Base-by-base conservation (phyloP, 2,888 invertebrate genomes). In the Sesia bembeciformis region DNA sequence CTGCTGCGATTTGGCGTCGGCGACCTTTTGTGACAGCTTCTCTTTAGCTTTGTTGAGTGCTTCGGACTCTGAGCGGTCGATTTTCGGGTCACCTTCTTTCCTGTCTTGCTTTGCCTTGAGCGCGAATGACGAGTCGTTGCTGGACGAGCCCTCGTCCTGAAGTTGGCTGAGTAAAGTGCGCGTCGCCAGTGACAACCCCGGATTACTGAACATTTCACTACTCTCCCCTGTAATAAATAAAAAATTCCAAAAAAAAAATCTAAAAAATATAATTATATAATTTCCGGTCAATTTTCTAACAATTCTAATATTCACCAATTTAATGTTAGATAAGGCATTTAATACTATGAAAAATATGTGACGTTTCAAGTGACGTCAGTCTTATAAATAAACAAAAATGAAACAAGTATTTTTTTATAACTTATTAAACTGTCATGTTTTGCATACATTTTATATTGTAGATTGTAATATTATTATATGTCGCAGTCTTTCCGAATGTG, bases 131-230 rank as follows among this genome's bases (percentile, higher is more conserved):
- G 88, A 89, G 68, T 90, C 90, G 74, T 89, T 90, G 72, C 90
- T 90, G 46, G 90, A 90, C 40, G 89, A 89, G 49, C 88, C 89
- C 56, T 90, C 90, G 72, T 90, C 90, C 66, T 90, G 90, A 56
- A 90, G 79, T 66, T 90, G 90, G 66, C 90, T 90, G 58, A 90
- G 81, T 56, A 90, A 68, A 40, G 90, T 88, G 54, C 90, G 75
- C 68, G 87, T 82, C 57, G 89, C 83, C 57, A 83, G 77, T 58
- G 84, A 76, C 68, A 87, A 76, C 49, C 79, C 79, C 60, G 76
- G 73, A 69, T 72, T 80, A 69, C 72, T 80, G 76, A 76, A 87
- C 60, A 83, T 70, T 68, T 78, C 84, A 67, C 81, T 76, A 67
- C 78, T 73, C 66, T 84, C 87, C 23, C 23, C 23, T 65, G 78